A percentile compares a stretch with the other conserved stretches of the same genome.
Evolutionary conservation across 1,140 invertebrate genomes (phyloP).

Genomic region (Dreissena rostriformis): DNA sequence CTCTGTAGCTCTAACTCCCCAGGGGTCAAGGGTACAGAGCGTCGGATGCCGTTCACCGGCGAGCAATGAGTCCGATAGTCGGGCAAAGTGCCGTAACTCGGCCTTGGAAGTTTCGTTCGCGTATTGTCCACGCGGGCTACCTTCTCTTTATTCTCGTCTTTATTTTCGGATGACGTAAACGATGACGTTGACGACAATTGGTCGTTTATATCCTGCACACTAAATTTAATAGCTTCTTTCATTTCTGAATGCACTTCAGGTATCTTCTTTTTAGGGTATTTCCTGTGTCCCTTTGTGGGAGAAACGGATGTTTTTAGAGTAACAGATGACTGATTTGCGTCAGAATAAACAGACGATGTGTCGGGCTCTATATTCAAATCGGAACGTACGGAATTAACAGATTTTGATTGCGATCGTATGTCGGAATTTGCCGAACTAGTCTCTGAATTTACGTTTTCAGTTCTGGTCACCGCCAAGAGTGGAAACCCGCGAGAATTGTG

Average conservation of each 20-base stretch:
- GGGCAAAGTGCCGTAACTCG: constrained; percentile 43
- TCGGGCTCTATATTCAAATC: constrained; percentile 12
- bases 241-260: constrained; percentile 46
- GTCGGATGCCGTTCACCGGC: constrained; percentile 43
- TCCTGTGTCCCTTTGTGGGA: constrained; percentile 1
- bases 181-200: constrained; percentile 45
- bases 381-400: constrained; percentile 14
- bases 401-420: constrained; percentile 18
- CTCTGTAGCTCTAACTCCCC: constrained; percentile 65
- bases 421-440: constrained; percentile 17
- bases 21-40: constrained; percentile 56
- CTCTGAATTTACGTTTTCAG: constrained; percentile 11
- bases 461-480: constrained; percentile 66
- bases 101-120: constrained; percentile 56
- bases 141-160: constrained; percentile 30
- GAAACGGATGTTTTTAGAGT: constrained; percentile 12
- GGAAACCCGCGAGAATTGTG: constrained; percentile 58
- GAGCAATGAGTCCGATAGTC: constrained; percentile 8
- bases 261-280: constrained; percentile 42
- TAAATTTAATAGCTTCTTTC: constrained; percentile 54
- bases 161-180: constrained; percentile 37
- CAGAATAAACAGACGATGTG: constrained; percentile 27
- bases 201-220: constrained; percentile 56
- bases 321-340: constrained; percentile 22
- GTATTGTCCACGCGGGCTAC: constrained; percentile 24